Percentiles rank a stretch among this genome's conserved stretches.
Conservation (phyloP, 1,140 invertebrate genomes). For the Melipona quadrifasciata region DNA sequence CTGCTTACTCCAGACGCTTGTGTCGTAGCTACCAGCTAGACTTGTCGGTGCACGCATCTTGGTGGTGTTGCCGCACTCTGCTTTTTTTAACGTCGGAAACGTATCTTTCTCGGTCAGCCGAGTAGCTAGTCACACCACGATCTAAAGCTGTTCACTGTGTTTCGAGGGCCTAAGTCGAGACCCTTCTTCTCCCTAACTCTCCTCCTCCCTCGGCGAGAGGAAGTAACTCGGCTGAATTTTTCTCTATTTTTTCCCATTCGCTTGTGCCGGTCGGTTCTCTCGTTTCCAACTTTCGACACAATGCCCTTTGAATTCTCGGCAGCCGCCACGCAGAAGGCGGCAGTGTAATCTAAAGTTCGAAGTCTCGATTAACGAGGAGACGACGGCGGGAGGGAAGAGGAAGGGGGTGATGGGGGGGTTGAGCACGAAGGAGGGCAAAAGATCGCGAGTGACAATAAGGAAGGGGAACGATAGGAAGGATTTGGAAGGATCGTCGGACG, state of each 20-base stretch:
- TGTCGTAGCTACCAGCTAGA: no score
- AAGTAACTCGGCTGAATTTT: constrained; percentile 41
- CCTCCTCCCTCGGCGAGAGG: not conserved
- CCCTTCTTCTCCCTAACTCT: constrained; percentile 12
- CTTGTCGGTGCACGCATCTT: no score
- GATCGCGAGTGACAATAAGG: constrained; percentile 13
- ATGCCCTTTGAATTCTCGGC: constrained; percentile 63
- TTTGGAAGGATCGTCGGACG: constrained; percentile 16
- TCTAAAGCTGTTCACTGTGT: no score
- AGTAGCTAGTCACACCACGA: no score
- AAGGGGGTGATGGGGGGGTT: no score
- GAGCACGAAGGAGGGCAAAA: not conserved
- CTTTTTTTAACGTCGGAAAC: no score
- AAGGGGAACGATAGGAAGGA: not conserved
- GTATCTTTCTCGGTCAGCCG: no score
- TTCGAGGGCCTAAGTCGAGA: not conserved
- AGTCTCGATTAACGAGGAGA: constrained; percentile 66
- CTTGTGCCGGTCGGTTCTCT: not conserved
- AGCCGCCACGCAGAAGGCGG: constrained; percentile 47
- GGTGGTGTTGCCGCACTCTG: no score
- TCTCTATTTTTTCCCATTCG: not conserved
- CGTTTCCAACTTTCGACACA: constrained; percentile 65
- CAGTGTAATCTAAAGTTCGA: constrained; percentile 69
- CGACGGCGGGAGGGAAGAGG: not conserved
- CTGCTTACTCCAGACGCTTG: no score